A percentile compares a stretch with the other conserved stretches of the same genome.
These are phyloP conservation scores for Atractosteus spatula DNA, from an alignment of 2,113 vertebrate species.

Conservation along the genomic window DNA sequence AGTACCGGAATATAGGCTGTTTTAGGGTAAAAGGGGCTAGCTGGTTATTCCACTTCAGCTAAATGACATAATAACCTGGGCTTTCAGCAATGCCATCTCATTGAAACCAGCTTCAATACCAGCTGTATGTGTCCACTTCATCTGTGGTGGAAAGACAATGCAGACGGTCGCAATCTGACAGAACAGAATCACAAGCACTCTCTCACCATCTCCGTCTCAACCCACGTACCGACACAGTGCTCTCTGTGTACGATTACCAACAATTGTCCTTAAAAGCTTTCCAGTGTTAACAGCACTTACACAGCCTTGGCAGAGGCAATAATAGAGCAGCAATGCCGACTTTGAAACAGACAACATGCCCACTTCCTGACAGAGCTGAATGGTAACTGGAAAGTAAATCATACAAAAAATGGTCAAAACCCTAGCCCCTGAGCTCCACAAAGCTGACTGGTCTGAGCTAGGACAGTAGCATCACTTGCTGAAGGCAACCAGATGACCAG, in stretches of 20 bases:
- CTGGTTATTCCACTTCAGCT: not conserved
- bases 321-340: slow-evolving; percentile 11
- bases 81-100: slow-evolving; percentile 12
- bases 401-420: too few relatives aligned
- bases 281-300: slow-evolving; percentile 21
- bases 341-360: not conserved
- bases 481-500: too few relatives aligned
- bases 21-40: too few relatives aligned
- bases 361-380: too few relatives aligned
- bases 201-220: slow-evolving; percentile 9
- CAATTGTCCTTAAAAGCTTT: slow-evolving; percentile 18
- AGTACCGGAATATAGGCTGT: too few relatives aligned
- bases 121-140: not conserved
- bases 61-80: too few relatives aligned
- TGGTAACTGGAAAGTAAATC: too few relatives aligned
- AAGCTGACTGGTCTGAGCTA: too few relatives aligned
- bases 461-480: too few relatives aligned
- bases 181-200: not conserved
- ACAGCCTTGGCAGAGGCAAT: slow-evolving; percentile 19
- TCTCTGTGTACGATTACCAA: slow-evolving; percentile 21
- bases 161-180: not conserved
- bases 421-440: too few relatives aligned
- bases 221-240: slow-evolving; percentile 11
- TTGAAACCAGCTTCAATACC: slow-evolving; percentile 4
- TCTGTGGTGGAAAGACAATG: not conserved